These are phyloP conservation scores for Vicugna pacos DNA, from an alignment of 2,113 vertebrate genomes.

Conservation along the genomic window DNA sequence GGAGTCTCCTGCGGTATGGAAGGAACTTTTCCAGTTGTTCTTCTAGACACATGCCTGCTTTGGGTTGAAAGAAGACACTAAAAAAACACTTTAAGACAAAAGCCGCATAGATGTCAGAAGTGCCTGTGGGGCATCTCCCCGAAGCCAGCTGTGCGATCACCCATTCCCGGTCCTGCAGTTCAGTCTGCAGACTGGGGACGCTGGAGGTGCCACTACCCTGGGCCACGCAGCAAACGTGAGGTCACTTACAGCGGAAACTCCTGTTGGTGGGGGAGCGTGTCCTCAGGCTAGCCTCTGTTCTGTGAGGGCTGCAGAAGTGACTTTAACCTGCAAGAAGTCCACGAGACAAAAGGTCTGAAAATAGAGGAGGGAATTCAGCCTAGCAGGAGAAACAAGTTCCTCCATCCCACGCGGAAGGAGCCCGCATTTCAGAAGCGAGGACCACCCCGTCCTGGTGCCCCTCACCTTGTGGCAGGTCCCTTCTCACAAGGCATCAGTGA, in stretches of 20 bases:
- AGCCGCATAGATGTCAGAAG: not conserved
- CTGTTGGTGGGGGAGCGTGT: no score
- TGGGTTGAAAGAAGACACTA: not conserved
- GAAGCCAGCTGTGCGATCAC: no score
- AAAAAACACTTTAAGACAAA: not conserved
- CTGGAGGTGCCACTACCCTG: no score
- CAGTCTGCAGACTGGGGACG: no score
- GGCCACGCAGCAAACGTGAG: not conserved
- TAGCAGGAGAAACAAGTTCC: not conserved
- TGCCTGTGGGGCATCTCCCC: accelerated
- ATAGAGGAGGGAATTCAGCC: accelerated
- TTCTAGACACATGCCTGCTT: not conserved
- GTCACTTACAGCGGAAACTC: no score
- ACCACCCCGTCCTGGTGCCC: accelerated
- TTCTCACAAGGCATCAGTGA: accelerated
- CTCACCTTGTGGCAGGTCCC: no score
- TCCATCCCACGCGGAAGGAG: not conserved
- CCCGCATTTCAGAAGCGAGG: not conserved
- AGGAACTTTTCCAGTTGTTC: not conserved
- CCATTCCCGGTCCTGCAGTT: accelerated
- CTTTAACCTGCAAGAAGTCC: not conserved
- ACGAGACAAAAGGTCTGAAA: not conserved
- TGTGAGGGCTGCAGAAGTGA: not conserved
- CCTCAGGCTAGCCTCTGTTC: no score
- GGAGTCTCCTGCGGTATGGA: accelerated